Evolutionary conservation across 1,140 invertebrate species (phyloP).

Genomic region (Coelopa frigida): DNA sequence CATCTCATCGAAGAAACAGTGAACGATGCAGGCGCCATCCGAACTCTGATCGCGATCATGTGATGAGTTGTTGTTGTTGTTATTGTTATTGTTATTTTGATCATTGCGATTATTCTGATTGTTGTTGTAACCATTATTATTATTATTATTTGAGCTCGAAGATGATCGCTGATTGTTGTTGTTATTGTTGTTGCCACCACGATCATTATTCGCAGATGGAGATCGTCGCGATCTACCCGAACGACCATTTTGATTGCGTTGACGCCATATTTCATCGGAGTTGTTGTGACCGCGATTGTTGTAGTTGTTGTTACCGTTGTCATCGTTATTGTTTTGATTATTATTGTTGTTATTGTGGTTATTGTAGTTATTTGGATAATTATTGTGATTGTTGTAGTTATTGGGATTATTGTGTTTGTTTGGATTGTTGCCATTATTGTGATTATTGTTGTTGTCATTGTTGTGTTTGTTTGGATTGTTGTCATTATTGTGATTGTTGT

Average conservation of each 20-base stretch:
- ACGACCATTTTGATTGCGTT: no score
- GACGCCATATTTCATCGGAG: no score
- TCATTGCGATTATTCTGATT: background rate
- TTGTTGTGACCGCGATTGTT: constrained; percentile 7
- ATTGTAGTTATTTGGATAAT: constrained; percentile 6
- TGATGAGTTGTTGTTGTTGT: no score
- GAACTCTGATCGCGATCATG: no score
- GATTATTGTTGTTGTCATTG: background rate
- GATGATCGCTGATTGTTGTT: no score
- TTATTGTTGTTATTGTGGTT: constrained; percentile 10
- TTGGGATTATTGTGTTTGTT: constrained; percentile 1
- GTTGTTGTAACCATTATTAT: background rate
- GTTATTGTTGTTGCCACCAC: no score
- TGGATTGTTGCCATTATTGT: constrained; percentile 3
- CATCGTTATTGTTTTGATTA: constrained; percentile 14
- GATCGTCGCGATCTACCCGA: no score
- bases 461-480: background rate
- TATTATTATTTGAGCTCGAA: no score
- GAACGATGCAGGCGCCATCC: constrained; percentile 44
- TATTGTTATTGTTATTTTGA: no score
- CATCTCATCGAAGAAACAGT: constrained; percentile 51
- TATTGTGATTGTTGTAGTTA: constrained; percentile 15
- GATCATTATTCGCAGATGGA: no score
- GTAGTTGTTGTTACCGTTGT: constrained; percentile 18
- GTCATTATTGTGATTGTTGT: constrained; percentile 6